Conservation (phyloP, 2,888 invertebrate genomes). For the Subacronicta megacephala region DNA sequence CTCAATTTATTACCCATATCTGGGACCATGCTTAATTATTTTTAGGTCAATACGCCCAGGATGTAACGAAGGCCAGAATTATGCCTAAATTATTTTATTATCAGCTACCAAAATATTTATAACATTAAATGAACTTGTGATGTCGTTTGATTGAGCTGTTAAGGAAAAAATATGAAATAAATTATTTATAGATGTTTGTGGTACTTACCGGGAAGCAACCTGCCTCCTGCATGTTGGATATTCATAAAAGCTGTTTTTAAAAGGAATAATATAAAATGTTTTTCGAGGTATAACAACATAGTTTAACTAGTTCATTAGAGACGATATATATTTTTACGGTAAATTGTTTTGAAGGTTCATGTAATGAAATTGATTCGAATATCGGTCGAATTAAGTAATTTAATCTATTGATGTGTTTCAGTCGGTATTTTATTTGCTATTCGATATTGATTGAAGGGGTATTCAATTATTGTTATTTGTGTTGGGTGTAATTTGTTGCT, state of each 20-base stretch:
- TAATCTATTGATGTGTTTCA: constrained; percentile 34
- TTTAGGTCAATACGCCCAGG: constrained; percentile 49
- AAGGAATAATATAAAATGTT: constrained; percentile 58
- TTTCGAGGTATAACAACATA: constrained; percentile 59
- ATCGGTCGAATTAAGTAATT: constrained; percentile 28
- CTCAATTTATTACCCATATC: constrained; percentile 69
- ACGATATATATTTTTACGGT: constrained; percentile 30
- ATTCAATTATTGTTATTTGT: constrained; percentile 17
- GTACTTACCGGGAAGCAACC: constrained; percentile 38
- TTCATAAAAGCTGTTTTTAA: constrained; percentile 49
- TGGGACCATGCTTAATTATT: constrained; percentile 52
- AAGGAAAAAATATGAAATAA: constrained; percentile 9
- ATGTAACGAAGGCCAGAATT: constrained; percentile 40
- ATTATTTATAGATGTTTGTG: constrained; percentile 9
- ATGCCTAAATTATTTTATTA: constrained; percentile 24
- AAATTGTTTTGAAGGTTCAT: constrained; percentile 15
- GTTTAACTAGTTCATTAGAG: constrained; percentile 51
- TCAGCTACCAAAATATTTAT: constrained; percentile 21
- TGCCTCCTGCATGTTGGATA: constrained; percentile 24
- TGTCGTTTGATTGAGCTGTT: constrained; percentile 17
- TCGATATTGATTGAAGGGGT: constrained; percentile 11
- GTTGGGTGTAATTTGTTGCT: not conserved
- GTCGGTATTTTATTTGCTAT: constrained; percentile 27
- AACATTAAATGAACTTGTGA: constrained; percentile 16
- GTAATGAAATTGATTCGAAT: constrained; percentile 42